Evolutionary conservation across 2,797 vertebrate species (phyloP), one percentile per base, ranked within the genome.

Genomic region (Mormyrops boulengeri): DNA sequence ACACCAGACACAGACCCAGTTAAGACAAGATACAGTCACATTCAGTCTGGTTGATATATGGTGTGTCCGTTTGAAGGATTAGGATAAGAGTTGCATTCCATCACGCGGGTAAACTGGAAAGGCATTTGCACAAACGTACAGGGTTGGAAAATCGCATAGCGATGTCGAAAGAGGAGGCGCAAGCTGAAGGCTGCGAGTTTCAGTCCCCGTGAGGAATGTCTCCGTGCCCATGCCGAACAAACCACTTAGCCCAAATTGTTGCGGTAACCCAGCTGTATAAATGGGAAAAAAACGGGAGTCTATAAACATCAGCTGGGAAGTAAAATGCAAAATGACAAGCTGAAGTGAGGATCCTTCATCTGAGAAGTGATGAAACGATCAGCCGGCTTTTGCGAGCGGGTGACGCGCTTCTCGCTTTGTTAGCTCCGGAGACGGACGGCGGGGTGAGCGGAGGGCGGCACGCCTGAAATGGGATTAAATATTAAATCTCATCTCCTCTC

Each of bases 311-410:
- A 50, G 19, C 47, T n/a, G 8, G 41, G 47, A 47, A 50, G 49
- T 49, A n/a, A 50, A 85, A 85, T 85, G 82, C 82, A 50, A 85
- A 50, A 50, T 26, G 47, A 85, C 82, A 85, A 50, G 47, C 82
- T 85, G 82, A 85, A 85, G 82, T 11, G 41, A 50, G 9, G 47
- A 49, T 85, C 44, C 22, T 85, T 85, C 47, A 85, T 85, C 19
- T n/a, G 19, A 50, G 41, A 50, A 85, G 47, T 85, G 82, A 85
- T 85, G n/a, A 85, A 85, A 85, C 47, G 41, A 85, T 85, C 82
- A 85, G 47, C 41, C 2, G 14, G 82, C 17, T 85, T 50, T 9
- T 50, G 19, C 44, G 82, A 22, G 47, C 9, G n/a, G 47, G 19
- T 22, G 66, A 85, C 47, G 47, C 11, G n/a, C 41, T 85, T 50